Evolutionary conservation across 2,888 invertebrate species (phyloP).

Genomic region (Pollenia griseotomentosa): DNA sequence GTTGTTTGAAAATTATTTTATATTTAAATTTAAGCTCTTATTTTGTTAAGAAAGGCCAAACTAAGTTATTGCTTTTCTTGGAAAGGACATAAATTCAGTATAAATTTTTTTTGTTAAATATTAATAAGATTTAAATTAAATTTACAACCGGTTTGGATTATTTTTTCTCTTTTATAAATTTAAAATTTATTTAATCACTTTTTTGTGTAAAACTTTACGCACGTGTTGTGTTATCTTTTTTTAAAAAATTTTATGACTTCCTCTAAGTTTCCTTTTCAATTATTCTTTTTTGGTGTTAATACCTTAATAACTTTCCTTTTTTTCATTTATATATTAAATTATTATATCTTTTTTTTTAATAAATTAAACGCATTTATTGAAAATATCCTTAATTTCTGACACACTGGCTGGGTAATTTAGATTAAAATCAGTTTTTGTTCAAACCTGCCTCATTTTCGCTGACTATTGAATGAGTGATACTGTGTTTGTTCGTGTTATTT

Average conservation of each 20-base stretch:
- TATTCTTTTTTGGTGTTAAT: constrained; percentile 14
- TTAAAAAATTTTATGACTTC: constrained; percentile 23
- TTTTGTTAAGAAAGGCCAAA: constrained; percentile 10
- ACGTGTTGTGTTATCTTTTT: constrained; percentile 31
- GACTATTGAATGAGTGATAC: constrained; percentile 11
- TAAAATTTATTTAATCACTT: constrained; percentile 22
- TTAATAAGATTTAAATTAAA: background rate
- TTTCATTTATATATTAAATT: constrained; percentile 6
- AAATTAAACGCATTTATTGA: constrained; percentile 45
- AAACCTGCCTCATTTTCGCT: constrained; percentile 37
- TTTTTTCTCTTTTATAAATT: constrained; percentile 13
- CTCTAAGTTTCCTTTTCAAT: constrained; percentile 20
- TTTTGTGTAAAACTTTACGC: constrained; percentile 26
- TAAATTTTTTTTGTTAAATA: background rate
- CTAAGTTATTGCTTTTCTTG: constrained; percentile 46
- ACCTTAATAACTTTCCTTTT: constrained; percentile 41
- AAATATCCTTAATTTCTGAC: constrained; percentile 55
- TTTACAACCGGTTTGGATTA: constrained; percentile 38
- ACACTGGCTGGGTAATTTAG: constrained; percentile 63
- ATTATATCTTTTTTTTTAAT: background rate
- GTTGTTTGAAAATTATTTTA: constrained; percentile 45
- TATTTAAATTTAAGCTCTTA: constrained; percentile 53
- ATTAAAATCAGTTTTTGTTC: constrained; percentile 62
- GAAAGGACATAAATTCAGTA: constrained; percentile 8
- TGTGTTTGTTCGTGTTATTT: constrained; percentile 37